Conservation (phyloP, 2,888 invertebrate genomes). For the Rhorus exstirpatorius region DNA sequence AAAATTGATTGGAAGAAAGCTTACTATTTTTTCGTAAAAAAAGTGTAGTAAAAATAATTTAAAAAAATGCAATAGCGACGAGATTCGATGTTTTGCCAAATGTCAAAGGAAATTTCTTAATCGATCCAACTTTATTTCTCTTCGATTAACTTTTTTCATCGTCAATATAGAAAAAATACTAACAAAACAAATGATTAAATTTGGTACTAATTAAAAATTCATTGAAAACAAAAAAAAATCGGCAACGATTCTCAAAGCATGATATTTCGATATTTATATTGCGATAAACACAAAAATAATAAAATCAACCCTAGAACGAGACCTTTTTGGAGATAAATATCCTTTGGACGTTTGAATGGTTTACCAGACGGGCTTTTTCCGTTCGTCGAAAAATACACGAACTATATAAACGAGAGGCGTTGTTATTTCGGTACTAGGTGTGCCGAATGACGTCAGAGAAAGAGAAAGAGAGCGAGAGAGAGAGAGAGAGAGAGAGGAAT, state of each 20-base stretch:
- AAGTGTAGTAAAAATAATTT: no score
- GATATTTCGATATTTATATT: neutral
- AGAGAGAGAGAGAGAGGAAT: neutral
- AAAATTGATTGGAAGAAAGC: no score
- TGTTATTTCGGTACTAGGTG: slow-evolving; percentile 77
- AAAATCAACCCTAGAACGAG: neutral
- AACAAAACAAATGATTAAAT: no score
- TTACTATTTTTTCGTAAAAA: no score
- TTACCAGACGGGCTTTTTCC: slow-evolving; percentile 34
- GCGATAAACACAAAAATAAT: neutral
- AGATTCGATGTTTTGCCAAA: no score
- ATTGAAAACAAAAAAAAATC: no score
- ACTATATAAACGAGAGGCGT: slow-evolving; percentile 11
- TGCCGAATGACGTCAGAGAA: slow-evolving; percentile 75
- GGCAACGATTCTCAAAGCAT: neutral
- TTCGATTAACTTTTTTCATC: no score
- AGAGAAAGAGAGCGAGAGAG: slow-evolving; percentile 40
- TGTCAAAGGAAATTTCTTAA: no score
- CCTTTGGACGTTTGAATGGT: slow-evolving; percentile 25
- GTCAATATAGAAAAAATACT: no score
- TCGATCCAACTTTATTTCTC: no score
- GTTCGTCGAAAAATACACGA: slow-evolving; percentile 51
- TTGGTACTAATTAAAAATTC: no score
- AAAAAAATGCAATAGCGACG: no score
- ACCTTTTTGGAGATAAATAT: slow-evolving; percentile 21